Percentiles rank a stretch among this genome's conserved stretches.
These are phyloP conservation scores for Ethmia dodecea DNA, from an alignment of 2,888 invertebrate genomes.

Conservation along the genomic window DNA sequence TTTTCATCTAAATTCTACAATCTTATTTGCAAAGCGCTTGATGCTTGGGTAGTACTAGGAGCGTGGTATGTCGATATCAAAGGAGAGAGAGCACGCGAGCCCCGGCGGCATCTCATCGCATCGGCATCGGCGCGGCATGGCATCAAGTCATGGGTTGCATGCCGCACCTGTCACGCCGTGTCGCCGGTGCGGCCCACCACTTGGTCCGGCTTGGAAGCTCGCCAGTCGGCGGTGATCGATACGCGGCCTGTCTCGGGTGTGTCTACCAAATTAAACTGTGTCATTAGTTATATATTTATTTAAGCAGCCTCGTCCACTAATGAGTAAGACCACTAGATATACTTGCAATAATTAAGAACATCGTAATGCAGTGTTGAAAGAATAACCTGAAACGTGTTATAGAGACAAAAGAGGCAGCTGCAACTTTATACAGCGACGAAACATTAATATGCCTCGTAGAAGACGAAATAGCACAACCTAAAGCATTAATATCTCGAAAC, in stretches of 20 bases:
- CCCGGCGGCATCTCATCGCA: conserved; percentile 43
- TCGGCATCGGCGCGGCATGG: conserved; percentile 24
- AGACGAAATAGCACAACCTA: conserved; percentile 10
- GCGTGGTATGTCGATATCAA: conserved; percentile 35
- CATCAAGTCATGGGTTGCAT: conserved; percentile 68
- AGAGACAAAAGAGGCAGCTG: neutral
- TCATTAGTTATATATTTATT: conserved; percentile 69
- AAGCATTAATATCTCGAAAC: conserved; percentile 16
- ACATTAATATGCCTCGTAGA: conserved; percentile 4
- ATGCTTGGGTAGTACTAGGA: conserved; percentile 24
- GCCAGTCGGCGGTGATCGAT: conserved; percentile 71
- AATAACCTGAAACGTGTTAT: neutral
- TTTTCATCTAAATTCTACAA: conserved; percentile 21
- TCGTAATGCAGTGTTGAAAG: neutral
- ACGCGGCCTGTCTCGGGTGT: conserved; percentile 63
- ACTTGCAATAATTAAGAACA: conserved; percentile 32
- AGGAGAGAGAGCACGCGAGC: conserved; percentile 39
- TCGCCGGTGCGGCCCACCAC: conserved; percentile 70
- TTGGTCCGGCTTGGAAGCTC: conserved; percentile 63
- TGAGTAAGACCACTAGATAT: conserved; percentile 38
- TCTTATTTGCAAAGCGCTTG: conserved; percentile 31
- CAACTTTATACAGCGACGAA: conserved; percentile 3
- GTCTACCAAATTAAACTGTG: conserved; percentile 75
- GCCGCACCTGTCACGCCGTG: conserved; percentile 70
- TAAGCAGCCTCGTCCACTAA: conserved; percentile 60